Conservation (phyloP, 2,888 invertebrate genomes). For the Agrotis puta region DNA sequence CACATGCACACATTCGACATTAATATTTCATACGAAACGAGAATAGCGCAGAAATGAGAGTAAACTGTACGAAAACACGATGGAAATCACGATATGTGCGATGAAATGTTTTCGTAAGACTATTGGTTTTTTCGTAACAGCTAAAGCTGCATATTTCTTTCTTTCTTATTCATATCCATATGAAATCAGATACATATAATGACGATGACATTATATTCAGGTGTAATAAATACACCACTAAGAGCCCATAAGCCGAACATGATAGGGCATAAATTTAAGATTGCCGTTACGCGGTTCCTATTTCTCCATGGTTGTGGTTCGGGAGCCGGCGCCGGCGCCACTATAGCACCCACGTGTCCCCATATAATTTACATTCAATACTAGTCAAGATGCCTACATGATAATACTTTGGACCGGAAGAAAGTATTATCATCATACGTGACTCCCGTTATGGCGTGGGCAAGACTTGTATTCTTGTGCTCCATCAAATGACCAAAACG, state of each 20-base stretch:
- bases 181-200: conserved; percentile 15
- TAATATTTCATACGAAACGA: conserved; percentile 53
- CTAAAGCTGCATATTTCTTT: background rate
- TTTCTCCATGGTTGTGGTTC: conserved; percentile 43
- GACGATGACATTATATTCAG: conserved; percentile 15
- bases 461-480: conserved; percentile 55
- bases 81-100: conserved; percentile 11
- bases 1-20: conserved; percentile 53
- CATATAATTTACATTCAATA: conserved; percentile 85
- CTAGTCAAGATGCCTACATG: conserved; percentile 73
- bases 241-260: conserved; percentile 45
- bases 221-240: conserved; percentile 34
- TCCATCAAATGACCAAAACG: conserved; percentile 33
- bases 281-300: conserved; percentile 58
- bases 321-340: conserved; percentile 76
- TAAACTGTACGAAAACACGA: conserved; percentile 34
- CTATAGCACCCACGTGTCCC: conserved; percentile 77
- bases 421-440: conserved; percentile 70
- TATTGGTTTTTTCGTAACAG: background rate
- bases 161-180: background rate
- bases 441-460: conserved; percentile 66
- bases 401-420: conserved; percentile 77
- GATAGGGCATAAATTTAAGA: conserved; percentile 50
- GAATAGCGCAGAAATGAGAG: conserved; percentile 45
- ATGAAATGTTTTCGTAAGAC: conserved; percentile 2